phyloP scores from a whole-genome alignment of 2,888 invertebrate genomes.

The Caprella mutica region DNA sequence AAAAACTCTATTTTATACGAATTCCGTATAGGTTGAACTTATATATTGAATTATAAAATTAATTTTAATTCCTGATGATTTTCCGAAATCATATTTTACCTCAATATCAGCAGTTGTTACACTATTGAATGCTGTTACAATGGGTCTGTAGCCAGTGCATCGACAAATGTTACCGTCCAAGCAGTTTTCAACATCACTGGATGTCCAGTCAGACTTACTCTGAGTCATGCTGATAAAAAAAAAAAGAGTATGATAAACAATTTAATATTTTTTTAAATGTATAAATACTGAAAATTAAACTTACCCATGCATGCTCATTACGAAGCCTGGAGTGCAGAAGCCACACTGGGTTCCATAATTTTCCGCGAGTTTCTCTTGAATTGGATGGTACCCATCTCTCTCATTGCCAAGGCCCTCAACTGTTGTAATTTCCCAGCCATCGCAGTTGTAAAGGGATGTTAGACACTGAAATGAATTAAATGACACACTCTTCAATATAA shows the following conservation, averaged over 20 bases:
- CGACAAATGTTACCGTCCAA: conserved; percentile 41
- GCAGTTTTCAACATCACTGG: conserved; percentile 38
- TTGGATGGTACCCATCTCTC: conserved; percentile 47
- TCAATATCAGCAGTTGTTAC: conserved; percentile 1
- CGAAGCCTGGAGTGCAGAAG: conserved; percentile 63
- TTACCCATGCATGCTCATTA: conserved; percentile 63
- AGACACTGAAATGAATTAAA: conserved; percentile 56
- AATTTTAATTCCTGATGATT: too few species aligned
- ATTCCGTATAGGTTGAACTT: too few species aligned
- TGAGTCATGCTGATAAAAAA: conserved; percentile 17
- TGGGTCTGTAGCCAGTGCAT: conserved; percentile 49
- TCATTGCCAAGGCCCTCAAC: conserved; percentile 60
- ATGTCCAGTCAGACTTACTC: conserved; percentile 7
- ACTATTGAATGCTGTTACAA: conserved; percentile 62
- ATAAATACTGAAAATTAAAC: too few species aligned
- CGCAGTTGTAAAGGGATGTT: conserved; percentile 52
- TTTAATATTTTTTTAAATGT: too few species aligned
- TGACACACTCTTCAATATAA: too few species aligned
- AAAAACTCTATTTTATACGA: too few species aligned
- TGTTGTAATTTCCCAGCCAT: conserved; percentile 57
- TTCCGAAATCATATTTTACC: not conserved
- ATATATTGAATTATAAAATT: too few species aligned
- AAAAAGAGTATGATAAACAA: too few species aligned
- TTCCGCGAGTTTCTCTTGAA: conserved; percentile 52
- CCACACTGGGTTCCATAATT: conserved; percentile 63